Base-by-base conservation (phyloP, 2,113 vertebrate genomes). In the Nerophis lumbriciformis region DNA sequence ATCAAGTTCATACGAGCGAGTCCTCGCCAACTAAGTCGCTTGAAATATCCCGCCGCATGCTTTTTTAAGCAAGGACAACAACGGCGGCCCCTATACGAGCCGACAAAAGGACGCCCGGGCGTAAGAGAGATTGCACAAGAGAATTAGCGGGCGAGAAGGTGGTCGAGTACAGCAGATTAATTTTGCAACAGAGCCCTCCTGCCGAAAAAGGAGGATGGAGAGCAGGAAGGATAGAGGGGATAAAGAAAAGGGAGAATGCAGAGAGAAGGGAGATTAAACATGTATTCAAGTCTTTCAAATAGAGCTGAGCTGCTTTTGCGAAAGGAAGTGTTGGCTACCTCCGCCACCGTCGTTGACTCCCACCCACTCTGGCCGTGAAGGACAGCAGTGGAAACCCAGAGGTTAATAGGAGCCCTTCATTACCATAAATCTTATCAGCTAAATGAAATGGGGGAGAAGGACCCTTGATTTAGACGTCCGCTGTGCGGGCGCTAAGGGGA, bases 361-460 rank as follows among this genome's bases (percentile, higher is more conserved):
- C 65, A 78, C 79, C 71, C 70, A 57, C 35, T 61, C 60, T 74
- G 47, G 39, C 59, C 54, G 55, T 85, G 82, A 89, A 88, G 85
- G 80, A 87, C 88, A 84, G 85, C 76, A 53, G 48, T 55, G 53
- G 73, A 79, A 83, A 80, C 86, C 73, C 69, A 79, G 52, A 85
- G 88, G 86, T 90, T 90, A 90, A 84, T 76, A 79, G 82, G 79
- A 85, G 79, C 69, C 83, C 85, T 87, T 86, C 78, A 85, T 87
- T 85, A 84, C 77, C 87, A 91, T 91, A 91, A 91, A 90, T 91
- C 88, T 83, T 83, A 88, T 85, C 88, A 86, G 83, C 86, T 88
- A 89, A 90, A 88, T 89, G 87, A 90, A 89, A 89, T 82, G 81
- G 85, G 83, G 85, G 5, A 82, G 71, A 80, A 74, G 79, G 73